Base-by-base conservation (phyloP, 2,797 vertebrate genomes). In the Centropyge bicolor region DNA sequence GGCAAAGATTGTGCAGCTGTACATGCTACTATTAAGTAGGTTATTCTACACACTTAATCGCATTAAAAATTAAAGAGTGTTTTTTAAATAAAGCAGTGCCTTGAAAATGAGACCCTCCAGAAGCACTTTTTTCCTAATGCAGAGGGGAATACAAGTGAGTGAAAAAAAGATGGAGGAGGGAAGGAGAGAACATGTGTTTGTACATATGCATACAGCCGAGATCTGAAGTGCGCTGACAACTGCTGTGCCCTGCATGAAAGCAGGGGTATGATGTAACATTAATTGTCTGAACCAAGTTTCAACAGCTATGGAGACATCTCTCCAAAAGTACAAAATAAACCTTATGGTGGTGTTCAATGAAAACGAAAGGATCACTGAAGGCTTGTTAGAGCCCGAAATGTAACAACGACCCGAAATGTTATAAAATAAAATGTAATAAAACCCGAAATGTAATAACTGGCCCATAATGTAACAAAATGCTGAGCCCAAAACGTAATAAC, bases 41-140 rank as follows among this genome's bases (percentile, higher is more conserved):
- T 92, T 88, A 90, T 78, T 22, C 62, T 64, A 83, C 83, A 62
- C 81, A 70, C 72, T 82, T 88, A 87, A 88, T 90, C 82, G 45
- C 78, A 88, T 93, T 62, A 87, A 91, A 89, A 79, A 89, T 91
- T 89, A 80, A 94, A 75, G 52, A 66, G 45, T 69, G 52, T 41
- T 62, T 69, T 87, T 88, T 88, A 86, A 89, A 90, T 89, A 89
- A 92, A 87, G 77, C 63, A 66, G 56, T 54, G 68, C 71, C 67
- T 74, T 82, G 49, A 54, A 89, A 85, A 88, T 83, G 13, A 81
- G 51, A 74, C 45, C 45, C 54, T 74, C 78, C 71, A 81, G 77
- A 80, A 81, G 65, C 13, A 11, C 24, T 56, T 66, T 87, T 80
- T 85, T 75, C 46, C 69, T 73, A 46, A 79, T 60, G 70, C 67